Evolutionary conservation across 2,888 invertebrate species (phyloP).

Genomic region (Philonicus albiceps): DNA sequence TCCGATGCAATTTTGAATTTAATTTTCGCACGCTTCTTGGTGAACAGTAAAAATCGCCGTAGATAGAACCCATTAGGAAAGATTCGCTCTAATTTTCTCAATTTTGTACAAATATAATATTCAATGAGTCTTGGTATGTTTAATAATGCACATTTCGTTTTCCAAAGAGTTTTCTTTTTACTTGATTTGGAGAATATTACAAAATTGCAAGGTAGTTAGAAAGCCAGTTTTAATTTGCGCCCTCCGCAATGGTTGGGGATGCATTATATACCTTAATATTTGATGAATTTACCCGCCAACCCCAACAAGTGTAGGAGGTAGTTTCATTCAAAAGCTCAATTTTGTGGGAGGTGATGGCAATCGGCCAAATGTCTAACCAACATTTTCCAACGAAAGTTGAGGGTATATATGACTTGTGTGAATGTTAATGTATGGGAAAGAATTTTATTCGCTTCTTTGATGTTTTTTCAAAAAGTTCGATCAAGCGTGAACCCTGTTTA

Average conservation of each 20-base stretch:
- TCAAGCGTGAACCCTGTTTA: neutral
- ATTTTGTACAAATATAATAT: neutral
- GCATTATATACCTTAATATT: neutral
- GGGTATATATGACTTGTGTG: neutral
- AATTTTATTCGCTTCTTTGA: neutral
- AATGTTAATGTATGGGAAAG: neutral
- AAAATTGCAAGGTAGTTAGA: neutral
- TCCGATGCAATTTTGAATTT: slow-evolving; percentile 8
- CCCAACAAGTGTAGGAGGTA: neutral
- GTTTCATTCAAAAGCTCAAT: neutral
- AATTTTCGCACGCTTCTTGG: neutral
- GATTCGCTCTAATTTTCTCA: neutral
- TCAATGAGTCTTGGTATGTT: neutral
- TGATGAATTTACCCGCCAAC: neutral
- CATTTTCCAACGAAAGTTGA: neutral
- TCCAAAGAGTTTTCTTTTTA: neutral
- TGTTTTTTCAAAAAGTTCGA: neutral
- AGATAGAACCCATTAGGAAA: neutral
- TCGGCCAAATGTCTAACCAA: neutral
- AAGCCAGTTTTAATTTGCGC: neutral
- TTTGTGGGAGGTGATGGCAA: neutral
- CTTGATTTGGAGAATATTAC: neutral
- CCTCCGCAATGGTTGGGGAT: neutral
- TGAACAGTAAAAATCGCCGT: neutral
- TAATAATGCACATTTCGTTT: neutral